A percentile compares a stretch with the other conserved stretches of the same genome.
phyloP scores from a whole-genome alignment of 2,888 invertebrate species.

The Alentia gelatinosa region DNA sequence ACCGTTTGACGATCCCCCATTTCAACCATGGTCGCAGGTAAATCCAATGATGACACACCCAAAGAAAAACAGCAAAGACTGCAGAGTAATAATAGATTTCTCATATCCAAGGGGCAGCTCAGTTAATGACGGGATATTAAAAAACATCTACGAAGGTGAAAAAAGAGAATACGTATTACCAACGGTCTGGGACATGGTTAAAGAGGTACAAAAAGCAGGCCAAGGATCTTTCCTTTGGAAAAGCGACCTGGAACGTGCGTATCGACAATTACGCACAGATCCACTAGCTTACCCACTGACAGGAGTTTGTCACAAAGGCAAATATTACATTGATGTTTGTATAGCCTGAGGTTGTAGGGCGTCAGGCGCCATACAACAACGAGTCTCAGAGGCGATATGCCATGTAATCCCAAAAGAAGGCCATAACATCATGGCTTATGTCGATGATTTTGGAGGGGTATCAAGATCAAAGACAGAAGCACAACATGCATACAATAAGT shows the following conservation, averaged over 20 bases:
- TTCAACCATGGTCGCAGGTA: background rate
- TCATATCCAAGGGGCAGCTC: background rate
- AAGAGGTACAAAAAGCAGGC: background rate
- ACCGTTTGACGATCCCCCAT: background rate
- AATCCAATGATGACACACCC: background rate
- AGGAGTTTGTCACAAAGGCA: background rate
- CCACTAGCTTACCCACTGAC: background rate
- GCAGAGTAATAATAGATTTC: background rate
- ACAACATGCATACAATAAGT: background rate
- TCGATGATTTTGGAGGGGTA: background rate
- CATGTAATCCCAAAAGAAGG: background rate
- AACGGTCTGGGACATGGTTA: background rate
- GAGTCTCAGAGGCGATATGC: background rate
- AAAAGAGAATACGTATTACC: background rate
- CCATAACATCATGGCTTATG: background rate
- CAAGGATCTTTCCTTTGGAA: background rate
- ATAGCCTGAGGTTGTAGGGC: background rate
- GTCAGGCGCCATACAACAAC: background rate
- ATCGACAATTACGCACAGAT: background rate
- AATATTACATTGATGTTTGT: background rate
- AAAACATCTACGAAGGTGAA: background rate
- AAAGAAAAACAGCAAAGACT: background rate
- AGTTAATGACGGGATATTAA: background rate
- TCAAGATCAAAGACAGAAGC: background rate
- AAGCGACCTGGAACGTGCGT: background rate